Conservation (phyloP, 2,113 vertebrate genomes). For the Urocitellus parryii region DNA sequence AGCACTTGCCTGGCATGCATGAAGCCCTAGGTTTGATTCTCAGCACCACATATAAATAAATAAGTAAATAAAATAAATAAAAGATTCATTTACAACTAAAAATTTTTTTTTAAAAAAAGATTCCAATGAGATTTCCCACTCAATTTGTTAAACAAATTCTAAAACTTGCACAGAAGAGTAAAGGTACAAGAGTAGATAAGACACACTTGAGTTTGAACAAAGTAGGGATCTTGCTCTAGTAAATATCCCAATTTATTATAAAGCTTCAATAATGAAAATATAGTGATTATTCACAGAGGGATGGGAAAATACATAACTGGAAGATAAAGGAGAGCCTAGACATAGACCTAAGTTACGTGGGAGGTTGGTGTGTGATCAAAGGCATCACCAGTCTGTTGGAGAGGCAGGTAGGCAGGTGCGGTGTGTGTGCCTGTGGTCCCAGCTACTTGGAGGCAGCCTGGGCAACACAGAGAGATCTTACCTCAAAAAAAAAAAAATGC, state of each 20-base stretch:
- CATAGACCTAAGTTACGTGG: background rate
- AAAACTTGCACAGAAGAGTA: slow-evolving; percentile 3
- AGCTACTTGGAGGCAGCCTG: background rate
- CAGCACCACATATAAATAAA: too few relatives aligned
- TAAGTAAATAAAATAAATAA: too few relatives aligned
- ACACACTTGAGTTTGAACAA: background rate
- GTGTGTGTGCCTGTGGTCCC: background rate
- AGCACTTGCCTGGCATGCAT: too few relatives aligned
- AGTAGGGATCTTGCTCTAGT: background rate
- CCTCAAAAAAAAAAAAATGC: background rate
- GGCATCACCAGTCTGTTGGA: background rate
- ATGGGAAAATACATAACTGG: background rate
- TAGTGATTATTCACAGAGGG: background rate
- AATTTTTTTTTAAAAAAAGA: background rate
- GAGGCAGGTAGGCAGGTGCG: background rate
- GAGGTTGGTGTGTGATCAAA: background rate
- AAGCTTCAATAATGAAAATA: background rate
- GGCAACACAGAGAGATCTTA: background rate
- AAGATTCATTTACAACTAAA: too few relatives aligned
- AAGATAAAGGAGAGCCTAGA: background rate
- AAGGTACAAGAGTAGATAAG: background rate
- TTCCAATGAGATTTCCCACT: slow-evolving; percentile 10
- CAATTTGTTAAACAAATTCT: slow-evolving; percentile 5
- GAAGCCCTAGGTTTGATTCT: too few relatives aligned
- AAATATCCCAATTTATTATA: background rate